Conservation (phyloP, 1,140 invertebrate genomes). For the honey bee (Apis mellifera) region DNA sequence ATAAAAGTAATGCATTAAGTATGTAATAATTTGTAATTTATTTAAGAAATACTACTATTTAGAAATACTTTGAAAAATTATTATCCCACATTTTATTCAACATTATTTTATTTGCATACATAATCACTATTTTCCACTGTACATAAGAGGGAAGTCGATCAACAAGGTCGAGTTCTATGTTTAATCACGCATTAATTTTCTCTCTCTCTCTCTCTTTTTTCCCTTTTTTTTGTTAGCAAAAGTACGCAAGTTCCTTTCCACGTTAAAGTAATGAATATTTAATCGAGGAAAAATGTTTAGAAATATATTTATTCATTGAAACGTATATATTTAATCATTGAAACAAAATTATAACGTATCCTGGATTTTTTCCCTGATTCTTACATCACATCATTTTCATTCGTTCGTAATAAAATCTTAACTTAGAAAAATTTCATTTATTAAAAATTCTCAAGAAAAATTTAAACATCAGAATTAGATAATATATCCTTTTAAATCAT, state of each 20-base stretch:
- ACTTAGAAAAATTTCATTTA: no score
- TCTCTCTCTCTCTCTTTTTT: no score
- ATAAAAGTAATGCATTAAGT: background rate
- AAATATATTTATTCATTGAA: no score
- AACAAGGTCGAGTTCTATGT: conserved; percentile 36
- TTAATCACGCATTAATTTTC: background rate
- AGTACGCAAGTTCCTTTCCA: background rate
- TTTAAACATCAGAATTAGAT: no score
- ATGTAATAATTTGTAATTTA: background rate
- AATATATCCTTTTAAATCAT: no score
- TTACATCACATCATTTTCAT: background rate
- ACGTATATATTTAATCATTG: background rate
- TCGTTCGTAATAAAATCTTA: no score
- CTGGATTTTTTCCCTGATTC: no score
- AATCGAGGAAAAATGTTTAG: background rate
- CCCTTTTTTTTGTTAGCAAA: no score
- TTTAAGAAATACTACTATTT: no score
- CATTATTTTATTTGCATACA: background rate
- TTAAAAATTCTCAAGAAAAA: no score
- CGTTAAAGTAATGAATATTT: background rate
- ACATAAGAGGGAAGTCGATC: conserved; percentile 46
- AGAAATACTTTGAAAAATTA: background rate
- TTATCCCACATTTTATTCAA: background rate
- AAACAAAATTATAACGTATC: background rate
- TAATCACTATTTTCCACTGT: background rate